A percentile compares a stretch with the other conserved stretches of the same genome.
Evolutionary conservation across 2,113 vertebrate species (phyloP).

Genomic region (Apodemus sylvaticus): DNA sequence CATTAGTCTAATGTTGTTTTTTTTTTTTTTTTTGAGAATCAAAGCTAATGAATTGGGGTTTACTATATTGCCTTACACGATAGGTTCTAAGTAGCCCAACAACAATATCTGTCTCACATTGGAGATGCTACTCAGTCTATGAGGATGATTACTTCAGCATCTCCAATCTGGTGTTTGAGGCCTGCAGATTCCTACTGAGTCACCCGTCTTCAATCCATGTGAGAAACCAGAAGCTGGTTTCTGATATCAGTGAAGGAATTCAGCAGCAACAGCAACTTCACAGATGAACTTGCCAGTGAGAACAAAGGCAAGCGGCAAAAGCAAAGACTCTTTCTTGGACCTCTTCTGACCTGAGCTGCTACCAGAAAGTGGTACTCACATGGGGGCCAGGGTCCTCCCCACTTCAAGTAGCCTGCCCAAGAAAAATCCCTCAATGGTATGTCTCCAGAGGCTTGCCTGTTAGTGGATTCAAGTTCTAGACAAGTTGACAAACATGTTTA

Average conservation of each 20-base stretch:
- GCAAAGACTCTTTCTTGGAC: neutral
- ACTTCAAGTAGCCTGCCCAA: neutral
- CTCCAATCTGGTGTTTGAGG: too few relatives aligned
- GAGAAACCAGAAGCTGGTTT: neutral
- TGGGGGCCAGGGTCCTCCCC: too few relatives aligned
- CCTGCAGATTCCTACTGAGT: neutral
- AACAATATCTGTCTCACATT: neutral
- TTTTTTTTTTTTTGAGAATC: neutral
- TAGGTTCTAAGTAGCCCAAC: too few relatives aligned
- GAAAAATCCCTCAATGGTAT: neutral
- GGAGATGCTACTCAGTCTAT: neutral
- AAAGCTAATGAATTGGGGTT: neutral
- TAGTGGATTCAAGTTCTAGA: neutral
- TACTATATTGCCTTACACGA: neutral
- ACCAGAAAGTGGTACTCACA: neutral
- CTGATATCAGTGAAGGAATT: neutral
- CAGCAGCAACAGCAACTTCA: too few relatives aligned
- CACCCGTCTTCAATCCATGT: neutral
- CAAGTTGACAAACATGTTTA: neutral
- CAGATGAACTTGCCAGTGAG: neutral
- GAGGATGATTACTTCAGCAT: neutral
- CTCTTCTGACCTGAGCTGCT: neutral
- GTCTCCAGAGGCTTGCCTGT: neutral
- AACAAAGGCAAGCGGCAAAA: neutral
- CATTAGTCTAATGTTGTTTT: neutral